phyloP scores from a whole-genome alignment of 2,888 invertebrate genomes.

The Deilephila elpenor region DNA sequence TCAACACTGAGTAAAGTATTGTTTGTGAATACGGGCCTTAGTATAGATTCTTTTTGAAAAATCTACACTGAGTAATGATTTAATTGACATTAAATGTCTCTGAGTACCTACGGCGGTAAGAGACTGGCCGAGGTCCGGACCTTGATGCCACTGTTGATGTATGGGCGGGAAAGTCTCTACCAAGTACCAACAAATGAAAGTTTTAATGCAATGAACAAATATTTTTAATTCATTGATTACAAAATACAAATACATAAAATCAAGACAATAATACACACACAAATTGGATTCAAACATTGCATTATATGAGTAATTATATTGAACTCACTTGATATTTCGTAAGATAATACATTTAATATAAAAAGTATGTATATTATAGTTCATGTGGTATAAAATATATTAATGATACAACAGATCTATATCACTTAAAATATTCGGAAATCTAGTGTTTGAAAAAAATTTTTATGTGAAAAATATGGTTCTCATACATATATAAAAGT shows the following conservation, averaged over 20 bases:
- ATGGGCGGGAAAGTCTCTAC: not conserved
- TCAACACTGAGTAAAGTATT: no score
- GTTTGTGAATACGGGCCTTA: no score
- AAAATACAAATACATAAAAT: slow-evolving; percentile 5
- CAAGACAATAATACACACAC: not conserved
- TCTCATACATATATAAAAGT: not conserved
- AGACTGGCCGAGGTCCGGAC: no score
- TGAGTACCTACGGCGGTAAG: no score
- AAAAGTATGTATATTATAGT: not conserved
- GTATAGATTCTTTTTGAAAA: no score
- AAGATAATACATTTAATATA: not conserved
- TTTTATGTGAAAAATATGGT: not conserved
- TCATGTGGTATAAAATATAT: not conserved
- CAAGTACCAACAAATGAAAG: not conserved
- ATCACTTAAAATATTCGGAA: no score
- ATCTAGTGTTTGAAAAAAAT: not conserved
- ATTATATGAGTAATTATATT: not conserved
- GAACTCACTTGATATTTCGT: not conserved
- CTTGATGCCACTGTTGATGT: no score
- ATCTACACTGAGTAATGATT: no score
- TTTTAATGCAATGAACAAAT: not conserved
- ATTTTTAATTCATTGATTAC: slow-evolving; percentile 1
- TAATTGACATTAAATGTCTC: no score
- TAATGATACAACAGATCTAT: no score
- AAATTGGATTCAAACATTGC: not conserved